Base-by-base conservation (phyloP, 2,797 vertebrate species). In the Clarias platycephalus region DNA sequence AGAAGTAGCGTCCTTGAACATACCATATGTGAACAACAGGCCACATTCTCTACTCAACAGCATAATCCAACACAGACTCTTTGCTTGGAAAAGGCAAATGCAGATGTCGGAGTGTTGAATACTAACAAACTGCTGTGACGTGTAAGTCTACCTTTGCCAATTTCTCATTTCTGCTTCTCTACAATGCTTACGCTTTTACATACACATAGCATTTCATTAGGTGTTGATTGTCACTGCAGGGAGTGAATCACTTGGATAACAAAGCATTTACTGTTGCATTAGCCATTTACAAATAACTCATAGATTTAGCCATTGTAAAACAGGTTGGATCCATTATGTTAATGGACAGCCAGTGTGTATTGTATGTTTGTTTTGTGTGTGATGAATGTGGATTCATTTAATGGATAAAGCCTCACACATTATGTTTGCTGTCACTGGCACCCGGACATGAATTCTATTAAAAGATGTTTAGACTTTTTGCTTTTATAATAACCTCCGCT, bases 161-260 rank as follows among this genome's bases (percentile, higher is more conserved):
- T 53, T 49, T 71, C 31, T 78, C 5, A 81, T 78, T 76, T 76
- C 28, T 76, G 53, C 55, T 5, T 75, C 26, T 57, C 72, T 31
- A 57, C 28, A 57, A 28, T 75, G 24, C 74, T 58, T 58, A 89
- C 74, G 86, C 49, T 88, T 88, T 83, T 20, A 67, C 31, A 75
- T 66, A 68, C 1, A 6, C 26, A 88, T 76, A 88, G 82, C 87
- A 91, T 90, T 91, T 92, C 88, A 91, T 91, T 86, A 90, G 75
- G 31, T 90, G 49, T 24, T 74, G 60, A 82, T 83, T 44, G n/a
- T 57, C 49, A 84, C 71, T 89, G 92, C 91, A 91, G 84, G 84
- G 9, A 75, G 84, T 88, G 90, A 91, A 87, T 94, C 91, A 92
- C 89, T 26, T n/a, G 0, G 81, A 5, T 76, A 93, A 90, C 92